Conservation (phyloP, 2,113 vertebrate species). For the Ahaetulla prasina region DNA sequence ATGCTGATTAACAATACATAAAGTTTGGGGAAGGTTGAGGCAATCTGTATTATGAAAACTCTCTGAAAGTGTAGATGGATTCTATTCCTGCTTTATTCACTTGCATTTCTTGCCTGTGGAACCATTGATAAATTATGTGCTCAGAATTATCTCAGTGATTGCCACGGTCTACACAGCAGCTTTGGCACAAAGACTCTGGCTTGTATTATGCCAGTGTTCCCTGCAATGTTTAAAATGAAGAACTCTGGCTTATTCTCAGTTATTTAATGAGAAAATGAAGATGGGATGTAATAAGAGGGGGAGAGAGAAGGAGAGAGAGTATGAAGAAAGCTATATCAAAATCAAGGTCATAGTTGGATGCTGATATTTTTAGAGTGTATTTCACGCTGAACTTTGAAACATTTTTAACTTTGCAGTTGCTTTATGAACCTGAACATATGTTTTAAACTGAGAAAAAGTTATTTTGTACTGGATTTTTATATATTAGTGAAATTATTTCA, state of each 20-base stretch:
- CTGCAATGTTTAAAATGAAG: not conserved
- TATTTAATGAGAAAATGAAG: not conserved
- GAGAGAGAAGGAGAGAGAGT: not conserved
- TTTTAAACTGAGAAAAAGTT: not conserved
- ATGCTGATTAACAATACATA: not conserved
- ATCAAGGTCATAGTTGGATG: not conserved
- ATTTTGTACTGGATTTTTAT: not conserved
- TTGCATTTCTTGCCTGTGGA: not conserved
- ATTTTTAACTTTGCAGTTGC: not conserved
- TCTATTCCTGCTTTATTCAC: not conserved
- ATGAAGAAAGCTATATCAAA: not conserved
- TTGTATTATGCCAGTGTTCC: not conserved
- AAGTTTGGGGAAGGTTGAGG: not conserved
- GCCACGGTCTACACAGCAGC: not conserved
- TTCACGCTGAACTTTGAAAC: not conserved
- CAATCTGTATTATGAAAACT: not conserved
- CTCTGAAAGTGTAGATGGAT: not conserved
- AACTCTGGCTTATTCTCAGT: not conserved
- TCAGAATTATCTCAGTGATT: not conserved
- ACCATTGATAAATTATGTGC: not conserved
- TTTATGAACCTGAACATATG: not conserved
- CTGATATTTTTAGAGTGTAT: not conserved
- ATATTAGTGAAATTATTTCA: constrained; percentile 6
- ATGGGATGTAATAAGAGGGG: not conserved
- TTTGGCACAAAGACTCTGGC: not conserved